Evolutionary conservation across 2,797 vertebrate species (phyloP).

Genomic region (Otus scops): DNA sequence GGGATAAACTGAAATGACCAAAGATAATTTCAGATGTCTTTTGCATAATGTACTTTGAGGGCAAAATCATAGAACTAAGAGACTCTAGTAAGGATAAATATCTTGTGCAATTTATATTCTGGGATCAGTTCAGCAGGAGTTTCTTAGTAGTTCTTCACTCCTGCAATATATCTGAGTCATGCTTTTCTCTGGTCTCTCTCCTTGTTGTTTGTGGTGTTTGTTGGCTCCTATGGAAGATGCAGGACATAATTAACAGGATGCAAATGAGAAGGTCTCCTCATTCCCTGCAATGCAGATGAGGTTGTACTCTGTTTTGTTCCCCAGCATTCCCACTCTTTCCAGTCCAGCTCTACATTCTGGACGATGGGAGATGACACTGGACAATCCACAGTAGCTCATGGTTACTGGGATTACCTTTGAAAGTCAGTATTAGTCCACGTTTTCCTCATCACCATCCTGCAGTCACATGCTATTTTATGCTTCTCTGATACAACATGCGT

Average conservation of each 20-base stretch:
- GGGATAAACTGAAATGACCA: conserved; percentile 32
- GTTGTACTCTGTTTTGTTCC: neutral
- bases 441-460: neutral
- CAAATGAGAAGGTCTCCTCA: neutral
- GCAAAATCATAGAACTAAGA: neutral
- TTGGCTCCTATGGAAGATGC: neutral
- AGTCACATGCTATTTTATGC: neutral
- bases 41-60: conserved; percentile 23
- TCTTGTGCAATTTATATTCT: neutral
- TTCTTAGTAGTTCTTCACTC: neutral
- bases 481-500: neutral
- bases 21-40: conserved; percentile 22
- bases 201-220: neutral
- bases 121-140: neutral
- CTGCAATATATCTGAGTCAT: neutral
- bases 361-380: neutral
- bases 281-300: neutral
- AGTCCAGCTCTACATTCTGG: neutral
- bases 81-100: neutral
- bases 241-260: neutral
- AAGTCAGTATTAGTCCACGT: neutral
- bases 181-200: neutral
- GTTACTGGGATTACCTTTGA: neutral
- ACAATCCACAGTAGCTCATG: accelerated
- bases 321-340: neutral